A percentile compares a stretch with the other conserved stretches of the same genome.
Conservation (phyloP, 2,888 invertebrate species). For the Agrotis clavis region DNA sequence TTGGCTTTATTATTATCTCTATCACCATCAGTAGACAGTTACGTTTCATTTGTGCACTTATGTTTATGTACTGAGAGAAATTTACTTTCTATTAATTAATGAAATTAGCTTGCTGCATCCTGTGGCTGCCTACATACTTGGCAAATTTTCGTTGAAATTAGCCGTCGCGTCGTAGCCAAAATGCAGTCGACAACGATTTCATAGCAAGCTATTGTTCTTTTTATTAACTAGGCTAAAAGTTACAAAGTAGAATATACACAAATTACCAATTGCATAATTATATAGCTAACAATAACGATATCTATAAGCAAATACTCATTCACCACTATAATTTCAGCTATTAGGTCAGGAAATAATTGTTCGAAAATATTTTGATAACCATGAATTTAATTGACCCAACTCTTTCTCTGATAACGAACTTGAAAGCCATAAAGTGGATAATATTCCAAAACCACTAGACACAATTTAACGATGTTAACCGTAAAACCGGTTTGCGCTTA, state of each 20-base stretch:
- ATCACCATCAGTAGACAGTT: background rate
- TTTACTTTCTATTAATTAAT: background rate
- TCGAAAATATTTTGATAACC: background rate
- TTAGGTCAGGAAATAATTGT: too few species aligned
- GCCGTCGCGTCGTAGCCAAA: too few species aligned
- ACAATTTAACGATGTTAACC: slow-evolving; percentile 11
- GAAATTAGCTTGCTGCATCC: background rate
- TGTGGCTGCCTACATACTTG: too few species aligned
- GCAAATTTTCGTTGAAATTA: too few species aligned
- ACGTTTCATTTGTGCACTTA: background rate
- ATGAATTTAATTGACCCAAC: slow-evolving; percentile 12
- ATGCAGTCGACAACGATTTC: too few species aligned
- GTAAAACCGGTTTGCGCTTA: slow-evolving; percentile 30
- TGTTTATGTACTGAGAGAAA: background rate
- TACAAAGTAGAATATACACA: background rate
- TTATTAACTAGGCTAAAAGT: background rate
- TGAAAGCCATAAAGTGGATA: slow-evolving; percentile 27
- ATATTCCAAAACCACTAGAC: slow-evolving; percentile 24
- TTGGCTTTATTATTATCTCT: background rate
- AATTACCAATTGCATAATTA: too few species aligned
- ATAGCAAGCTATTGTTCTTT: background rate
- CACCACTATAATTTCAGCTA: background rate
- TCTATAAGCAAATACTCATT: background rate
- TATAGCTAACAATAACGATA: too few species aligned
- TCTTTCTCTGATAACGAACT: slow-evolving; percentile 12